Base-by-base conservation (phyloP, 92 coral and sea anemone genomes). In the Desmophyllum pertusum region DNA sequence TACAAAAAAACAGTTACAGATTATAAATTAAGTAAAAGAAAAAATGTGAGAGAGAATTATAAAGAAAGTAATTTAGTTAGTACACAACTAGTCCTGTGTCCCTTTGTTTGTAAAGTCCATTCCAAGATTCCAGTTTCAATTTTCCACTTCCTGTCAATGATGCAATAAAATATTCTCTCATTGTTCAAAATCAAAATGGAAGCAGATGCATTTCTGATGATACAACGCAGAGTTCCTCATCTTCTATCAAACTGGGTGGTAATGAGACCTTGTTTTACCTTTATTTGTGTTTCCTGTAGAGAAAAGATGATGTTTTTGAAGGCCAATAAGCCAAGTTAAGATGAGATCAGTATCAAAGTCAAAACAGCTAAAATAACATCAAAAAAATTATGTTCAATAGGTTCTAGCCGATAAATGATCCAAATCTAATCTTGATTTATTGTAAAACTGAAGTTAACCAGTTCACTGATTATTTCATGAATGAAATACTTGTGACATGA, bases 181-280 rank as follows among this genome's bases (percentile, higher is more conserved):
- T 82, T 73, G 79, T 71, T 17, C 30, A 29, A n/a, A n/a, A 29
- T 29, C 53, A 80, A 69, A 36, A 82, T 92, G 95, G 95, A 92
- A 55, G 86, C 85, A 41, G 91, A 89, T 40, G 78, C 88, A 36
- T 92, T 90, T 76, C 50, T 87, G 64, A 78, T 92, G 75, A 87
- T 90, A 50, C 89, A 86, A 75, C 81, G 80, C 4, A 84, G 89
- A 29, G 79, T 86, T 69, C 95, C 93, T 61, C 85, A 81, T 84
- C 77, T 84, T 21, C 73, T 90, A 52, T 78, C 93, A 4, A 78
- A 71, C 73, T 92, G 93, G 91, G 82, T 92, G 91, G 93, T 92
- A 87, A 81, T 55, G 31, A 14, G 59, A 40, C 29, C 35, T 38
- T 29, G 23, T 66, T 53, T 45, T 9, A 36, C 30, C 25, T 48